Base-by-base conservation (phyloP, 2,888 invertebrate species). In the Ormyrus pomaceus region DNA sequence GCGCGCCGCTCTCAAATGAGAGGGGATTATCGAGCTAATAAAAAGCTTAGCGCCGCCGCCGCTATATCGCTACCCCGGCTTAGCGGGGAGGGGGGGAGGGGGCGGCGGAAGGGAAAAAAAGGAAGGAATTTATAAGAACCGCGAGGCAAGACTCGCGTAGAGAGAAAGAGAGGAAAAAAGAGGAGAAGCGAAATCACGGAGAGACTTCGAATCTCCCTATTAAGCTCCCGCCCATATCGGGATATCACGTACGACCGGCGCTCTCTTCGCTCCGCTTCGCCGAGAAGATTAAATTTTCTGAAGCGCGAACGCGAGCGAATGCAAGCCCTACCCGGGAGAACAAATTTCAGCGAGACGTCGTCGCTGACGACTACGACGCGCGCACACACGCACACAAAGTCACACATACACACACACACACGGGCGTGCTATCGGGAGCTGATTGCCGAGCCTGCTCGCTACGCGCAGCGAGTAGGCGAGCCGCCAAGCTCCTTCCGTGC, bases 211-310 rank as follows among this genome's bases (percentile, higher is more conserved):
- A 69, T 82, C 69, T 82, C 58, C 79, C 79, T 69, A 79, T 72
- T 76, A 76, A 81, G 79, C 72, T 73, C 51, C 64, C 72, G 72
- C 76, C 76, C 79, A 59, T 73, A 72, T 79, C 79, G 81, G 76
- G 58, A 69, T 76, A 73, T 76, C 79, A 72, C 76, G 79, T 79
- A 79, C 76, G 66, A 51, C 61, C n/a, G n/a, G 34, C 55, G 68
- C 62, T 71, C 62, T 71, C 68, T 74, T 74, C 71, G 77, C 59
- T 70, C 58, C 56, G 64, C 58, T 45, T 69, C 68, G 56, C 64
- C 69, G 62, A 73, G 72, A 66, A 79, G 77, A 82, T 83, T 77
- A 77, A 81, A 80, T 83, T 83, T 83, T 79, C 82, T 61, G 75
- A 82, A 82, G 83, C 74, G 72, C 77, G 76, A 78, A 55, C 58